Conservation (phyloP, 2,888 invertebrate species). For the Heteromurus nitidus region DNA sequence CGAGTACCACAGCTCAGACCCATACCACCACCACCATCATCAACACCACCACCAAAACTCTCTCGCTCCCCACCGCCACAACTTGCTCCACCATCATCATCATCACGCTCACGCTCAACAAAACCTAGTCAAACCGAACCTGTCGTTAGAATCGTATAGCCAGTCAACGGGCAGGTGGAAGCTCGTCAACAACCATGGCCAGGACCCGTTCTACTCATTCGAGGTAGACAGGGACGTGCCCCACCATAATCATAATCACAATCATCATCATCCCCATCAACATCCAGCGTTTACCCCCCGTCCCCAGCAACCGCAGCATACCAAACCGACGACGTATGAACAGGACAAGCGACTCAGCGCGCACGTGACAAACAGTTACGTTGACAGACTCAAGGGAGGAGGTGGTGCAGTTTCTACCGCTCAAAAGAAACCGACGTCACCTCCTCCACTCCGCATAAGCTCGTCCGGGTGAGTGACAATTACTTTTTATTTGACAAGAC, state of each 20-base stretch:
- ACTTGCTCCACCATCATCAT: background rate
- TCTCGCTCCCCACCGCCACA: background rate
- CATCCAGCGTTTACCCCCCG: no score
- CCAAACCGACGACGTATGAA: background rate
- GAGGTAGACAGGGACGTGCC: background rate
- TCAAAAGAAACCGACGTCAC: no score
- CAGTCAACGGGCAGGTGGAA: background rate
- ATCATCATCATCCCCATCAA: background rate
- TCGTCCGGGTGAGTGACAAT: no score
- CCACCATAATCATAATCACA: background rate
- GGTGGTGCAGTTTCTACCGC: no score
- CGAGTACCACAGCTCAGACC: slow-evolving; percentile 8
- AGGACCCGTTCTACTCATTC: background rate
- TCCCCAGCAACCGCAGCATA: no score
- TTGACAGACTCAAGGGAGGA: no score
- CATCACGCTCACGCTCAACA: slow-evolving; percentile 15
- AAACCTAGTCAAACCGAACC: slow-evolving; percentile 19
- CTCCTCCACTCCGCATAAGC: no score
- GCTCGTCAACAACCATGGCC: slow-evolving; percentile 1
- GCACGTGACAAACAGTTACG: no score
- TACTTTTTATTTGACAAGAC: no score
- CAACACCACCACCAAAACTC: background rate
- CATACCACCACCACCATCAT: background rate
- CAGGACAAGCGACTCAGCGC: background rate
- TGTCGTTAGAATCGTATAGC: background rate